Evolutionary conservation across 2,797 vertebrate genomes (phyloP), one percentile per base, ranked within the genome.

Genomic region (Leucoraja ocellata): DNA sequence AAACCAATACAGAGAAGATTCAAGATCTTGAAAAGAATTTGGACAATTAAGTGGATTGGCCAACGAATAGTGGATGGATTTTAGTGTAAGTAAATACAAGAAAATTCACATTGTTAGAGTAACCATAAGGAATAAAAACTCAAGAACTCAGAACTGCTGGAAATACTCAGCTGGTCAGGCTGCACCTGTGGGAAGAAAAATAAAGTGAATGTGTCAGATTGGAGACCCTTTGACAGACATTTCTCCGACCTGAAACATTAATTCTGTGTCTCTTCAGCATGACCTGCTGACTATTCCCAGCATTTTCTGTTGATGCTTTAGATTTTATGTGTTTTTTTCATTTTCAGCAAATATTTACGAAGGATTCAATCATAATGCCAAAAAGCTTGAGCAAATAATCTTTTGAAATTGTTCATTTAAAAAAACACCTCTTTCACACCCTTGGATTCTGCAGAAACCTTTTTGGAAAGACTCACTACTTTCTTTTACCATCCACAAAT

Each of bases 31-130:
- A 32, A 36, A 88, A n/a, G 16, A 32, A 88, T 61, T 84, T 84
- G 81, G 83, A 86, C 58, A 86, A 32, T 83, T 65, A 86, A 86
- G 58, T 86, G 83, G 83, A 86, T 86, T 63, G 58, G 58, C 84
- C 9, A 68, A 65, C 63, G 36, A 68, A 88, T 36, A 88, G 84
- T 88, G 84, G 63, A 88, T 88, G 84, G 84, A 88, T 88, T 88
- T 68, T 88, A 68, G 63, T 68, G 84, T 88, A 88, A 88, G 84
- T 88, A 68, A 88, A 68, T 36, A 14, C 2, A 68, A 36, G 84
- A 88, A 68, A 88, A 65, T 68, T n/a, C 2, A 88, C 61, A 32
- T 84, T 58, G n/a, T n/a, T 88, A 36, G 14, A 88, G 2, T 63
- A 36, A 8, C 18, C 84, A 68, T 86, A n/a, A 1, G 14, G 14